These are phyloP conservation scores for Sarcophaga carnaria DNA, from an alignment of 2,888 invertebrate genomes.

Conservation along the genomic window DNA sequence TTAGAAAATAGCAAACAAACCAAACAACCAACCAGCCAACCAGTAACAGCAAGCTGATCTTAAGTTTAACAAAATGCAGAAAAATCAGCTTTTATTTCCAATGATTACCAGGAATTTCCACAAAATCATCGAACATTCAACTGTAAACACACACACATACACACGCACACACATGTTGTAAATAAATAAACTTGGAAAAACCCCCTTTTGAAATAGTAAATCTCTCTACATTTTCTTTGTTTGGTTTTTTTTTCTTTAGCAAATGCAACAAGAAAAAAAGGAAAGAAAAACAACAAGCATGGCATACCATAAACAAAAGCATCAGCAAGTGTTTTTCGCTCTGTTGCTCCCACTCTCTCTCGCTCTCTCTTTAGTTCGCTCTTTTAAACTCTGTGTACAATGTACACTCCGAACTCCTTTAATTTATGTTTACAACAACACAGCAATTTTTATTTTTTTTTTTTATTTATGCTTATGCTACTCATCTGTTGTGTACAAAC, in stretches of 20 bases:
- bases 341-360: neutral
- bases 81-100: conserved; percentile 22
- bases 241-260: conserved; percentile 5
- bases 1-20: conserved; percentile 26
- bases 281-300: neutral
- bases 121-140: conserved; percentile 63
- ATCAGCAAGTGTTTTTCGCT: conserved; percentile 34
- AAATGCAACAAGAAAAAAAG: neutral
- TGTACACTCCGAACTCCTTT: neutral
- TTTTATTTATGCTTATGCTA: neutral
- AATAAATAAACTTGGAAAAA: conserved; percentile 17
- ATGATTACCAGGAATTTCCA: conserved; percentile 52
- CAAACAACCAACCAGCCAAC: neutral
- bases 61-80: neutral
- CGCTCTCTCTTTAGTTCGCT: neutral
- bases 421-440: neutral
- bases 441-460: neutral
- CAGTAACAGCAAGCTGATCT: neutral
- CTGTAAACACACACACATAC: neutral
- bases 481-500: neutral
- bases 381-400: no score
- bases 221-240: neutral
- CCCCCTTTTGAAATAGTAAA: neutral
- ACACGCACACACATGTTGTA: neutral
- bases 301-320: neutral